phyloP scores from a whole-genome alignment of 2,888 invertebrate genomes.

The Aporophyla lueneburgensis region DNA sequence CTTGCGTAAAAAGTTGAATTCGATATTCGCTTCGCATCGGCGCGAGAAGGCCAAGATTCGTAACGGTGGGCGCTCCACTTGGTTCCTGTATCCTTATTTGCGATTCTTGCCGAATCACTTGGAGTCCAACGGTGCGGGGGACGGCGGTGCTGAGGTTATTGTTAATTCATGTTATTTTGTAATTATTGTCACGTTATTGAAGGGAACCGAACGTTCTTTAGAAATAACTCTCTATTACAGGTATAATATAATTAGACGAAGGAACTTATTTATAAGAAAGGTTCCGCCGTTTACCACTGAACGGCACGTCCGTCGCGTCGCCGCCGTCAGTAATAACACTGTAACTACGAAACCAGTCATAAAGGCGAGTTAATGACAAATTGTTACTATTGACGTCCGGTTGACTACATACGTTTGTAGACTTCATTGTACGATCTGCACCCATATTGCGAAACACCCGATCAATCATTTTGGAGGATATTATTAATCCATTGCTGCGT shows the following conservation, averaged over 20 bases:
- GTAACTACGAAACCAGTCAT: not conserved
- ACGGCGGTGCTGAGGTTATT: constrained; percentile 28
- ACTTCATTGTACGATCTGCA: not conserved
- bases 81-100: constrained; percentile 84
- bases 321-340: not conserved
- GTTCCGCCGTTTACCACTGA: not conserved
- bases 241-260: not conserved
- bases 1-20: constrained; percentile 84
- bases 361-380: not conserved
- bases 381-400: not conserved
- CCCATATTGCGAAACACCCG: no score
- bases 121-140: constrained; percentile 51
- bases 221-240: not conserved
- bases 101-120: constrained; percentile 82
- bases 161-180: constrained; percentile 12
- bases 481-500: no score
- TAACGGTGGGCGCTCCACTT: constrained; percentile 77
- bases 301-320: no score
- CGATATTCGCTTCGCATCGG: constrained; percentile 85
- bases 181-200: not conserved
- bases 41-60: constrained; percentile 83
- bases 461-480: no score
- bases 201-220: not conserved
- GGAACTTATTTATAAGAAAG: not conserved
- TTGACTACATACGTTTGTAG: not conserved